Percentiles rank a stretch among this genome's conserved stretches.
These are phyloP conservation scores for Sylvia atricapilla DNA, from an alignment of 2,113 vertebrate species.

Conservation along the genomic window DNA sequence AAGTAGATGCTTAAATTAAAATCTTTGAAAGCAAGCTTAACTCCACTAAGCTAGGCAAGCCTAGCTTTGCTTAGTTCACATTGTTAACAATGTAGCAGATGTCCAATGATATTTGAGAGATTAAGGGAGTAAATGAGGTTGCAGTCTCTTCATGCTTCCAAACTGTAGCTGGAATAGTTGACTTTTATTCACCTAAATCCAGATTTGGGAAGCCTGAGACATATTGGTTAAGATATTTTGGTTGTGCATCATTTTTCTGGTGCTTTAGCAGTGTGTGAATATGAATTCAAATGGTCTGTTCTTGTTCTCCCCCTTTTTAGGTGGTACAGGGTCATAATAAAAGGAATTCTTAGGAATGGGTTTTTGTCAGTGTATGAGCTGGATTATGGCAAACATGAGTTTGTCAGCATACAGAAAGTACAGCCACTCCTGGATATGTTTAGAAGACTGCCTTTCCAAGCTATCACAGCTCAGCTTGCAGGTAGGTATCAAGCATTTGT, in stretches of 20 bases:
- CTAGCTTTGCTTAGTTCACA: not conserved
- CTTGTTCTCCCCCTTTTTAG: conserved; percentile 60
- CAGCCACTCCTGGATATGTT: conserved; percentile 82
- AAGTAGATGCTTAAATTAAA: conserved; percentile 53
- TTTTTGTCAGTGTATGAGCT: conserved; percentile 88
- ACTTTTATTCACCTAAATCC: not conserved
- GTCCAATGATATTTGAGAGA: not conserved
- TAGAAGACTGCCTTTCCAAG: conserved; percentile 90
- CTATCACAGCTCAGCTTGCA: conserved; percentile 86
- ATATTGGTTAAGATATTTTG: not conserved
- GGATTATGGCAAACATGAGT: conserved; percentile 90
- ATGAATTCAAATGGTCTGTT: not conserved
- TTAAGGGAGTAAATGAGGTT: not conserved
- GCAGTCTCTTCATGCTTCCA: not conserved
- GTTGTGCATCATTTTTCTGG: not conserved
- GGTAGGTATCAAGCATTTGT: conserved; percentile 70
- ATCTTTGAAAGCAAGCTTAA: not conserved
- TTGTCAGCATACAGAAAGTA: conserved; percentile 77
- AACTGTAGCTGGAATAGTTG: not conserved
- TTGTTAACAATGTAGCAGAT: not conserved
- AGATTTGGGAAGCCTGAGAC: not conserved
- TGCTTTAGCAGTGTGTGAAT: not conserved
- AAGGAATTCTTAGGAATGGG: conserved; percentile 83
- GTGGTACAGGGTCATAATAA: conserved; percentile 91
- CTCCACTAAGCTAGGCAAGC: not conserved